Conservation (phyloP, 2,113 vertebrate genomes). For the Lanius collurio region DNA sequence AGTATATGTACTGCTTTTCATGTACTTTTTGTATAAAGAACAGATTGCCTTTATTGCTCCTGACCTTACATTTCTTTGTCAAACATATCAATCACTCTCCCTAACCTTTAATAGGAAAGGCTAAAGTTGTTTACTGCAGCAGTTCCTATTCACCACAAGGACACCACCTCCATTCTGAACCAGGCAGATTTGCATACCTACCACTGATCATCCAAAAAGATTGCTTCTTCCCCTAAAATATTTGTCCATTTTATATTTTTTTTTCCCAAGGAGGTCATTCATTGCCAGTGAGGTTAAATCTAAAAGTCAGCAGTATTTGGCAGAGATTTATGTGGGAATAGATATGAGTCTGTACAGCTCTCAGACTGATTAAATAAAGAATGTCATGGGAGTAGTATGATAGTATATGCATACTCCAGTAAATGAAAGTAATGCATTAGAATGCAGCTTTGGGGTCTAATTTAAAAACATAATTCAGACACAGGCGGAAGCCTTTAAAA, state of each 20-base stretch:
- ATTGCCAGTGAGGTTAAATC: slow-evolving; percentile 53
- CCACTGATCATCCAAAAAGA: not conserved
- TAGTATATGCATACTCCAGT: slow-evolving; percentile 40
- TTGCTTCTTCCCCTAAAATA: slow-evolving; percentile 1
- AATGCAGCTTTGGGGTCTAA: slow-evolving; percentile 70
- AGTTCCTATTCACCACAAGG: slow-evolving; percentile 28
- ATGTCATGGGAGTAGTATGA: slow-evolving; percentile 45
- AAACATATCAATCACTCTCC: slow-evolving; percentile 27
- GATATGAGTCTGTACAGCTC: slow-evolving; percentile 46
- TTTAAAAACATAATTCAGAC: slow-evolving; percentile 72
- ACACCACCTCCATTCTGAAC: slow-evolving; percentile 1
- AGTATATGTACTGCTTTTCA: not conserved
- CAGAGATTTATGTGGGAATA: slow-evolving; percentile 59
- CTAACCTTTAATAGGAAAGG: slow-evolving; percentile 54
- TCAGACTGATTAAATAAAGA: slow-evolving; percentile 72
- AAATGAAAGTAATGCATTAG: slow-evolving; percentile 71
- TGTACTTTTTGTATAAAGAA: slow-evolving; percentile 50
- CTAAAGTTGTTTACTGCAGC: slow-evolving; percentile 23
- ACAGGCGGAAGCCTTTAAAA: slow-evolving; percentile 70
- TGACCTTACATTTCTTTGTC: slow-evolving; percentile 51
- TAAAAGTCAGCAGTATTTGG: slow-evolving; percentile 60
- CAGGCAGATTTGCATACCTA: slow-evolving; percentile 2
- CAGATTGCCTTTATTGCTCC: slow-evolving; percentile 43
- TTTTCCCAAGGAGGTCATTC: slow-evolving; percentile 42
- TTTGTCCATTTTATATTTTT: not conserved